Base-by-base conservation (phyloP, 2,797 vertebrate species). In the Phaenicophaeus curvirostris region DNA sequence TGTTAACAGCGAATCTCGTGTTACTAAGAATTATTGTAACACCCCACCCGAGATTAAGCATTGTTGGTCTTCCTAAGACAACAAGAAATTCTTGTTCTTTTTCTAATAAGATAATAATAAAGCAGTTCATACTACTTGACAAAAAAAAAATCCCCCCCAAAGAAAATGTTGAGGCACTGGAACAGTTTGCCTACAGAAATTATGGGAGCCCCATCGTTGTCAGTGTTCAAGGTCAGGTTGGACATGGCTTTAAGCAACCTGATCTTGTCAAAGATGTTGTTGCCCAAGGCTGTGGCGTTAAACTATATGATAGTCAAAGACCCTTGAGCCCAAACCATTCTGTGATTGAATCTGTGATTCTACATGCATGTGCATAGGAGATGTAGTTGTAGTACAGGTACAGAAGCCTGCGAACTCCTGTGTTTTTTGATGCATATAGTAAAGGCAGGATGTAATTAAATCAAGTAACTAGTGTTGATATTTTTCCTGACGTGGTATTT, bases 301-400 rank as follows among this genome's bases (percentile, higher is more conserved):
- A 8, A 31, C 16, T 44, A 30, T 8, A 13, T 42, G 5, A 6
- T 55, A 27, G 77, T 77, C 35, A 83, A 48, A 66, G 21, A 12
- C n/a, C 3, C 3, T 83, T 94, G 35, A 91, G 7, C 5, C 2
- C 17, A 71, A 53, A 41, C 35, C 4, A 5, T 42, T 66, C 17
- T 50, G 23, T 51, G 50, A 51, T 51, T 51, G 50, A 51, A 51
- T 51, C 50, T 39, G 4, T 61, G 24, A 55, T 85, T 80, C 31
- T 68, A 48, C 18, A 8, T 13, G 7, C 57, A 37, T 48, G 25
- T 37, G 3, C 16, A 12, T 63, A 58, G 18, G 18, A 69, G 28
- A 63, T 9, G 7, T 20, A 53, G 3, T 58, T 0, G 0, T 55
- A 19, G 11, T 68, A 20, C 30, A 59, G 50, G 11, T 81, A 31